Evolutionary conservation across 2,888 invertebrate genomes (phyloP).

Genomic region (Nudaria mundana): DNA sequence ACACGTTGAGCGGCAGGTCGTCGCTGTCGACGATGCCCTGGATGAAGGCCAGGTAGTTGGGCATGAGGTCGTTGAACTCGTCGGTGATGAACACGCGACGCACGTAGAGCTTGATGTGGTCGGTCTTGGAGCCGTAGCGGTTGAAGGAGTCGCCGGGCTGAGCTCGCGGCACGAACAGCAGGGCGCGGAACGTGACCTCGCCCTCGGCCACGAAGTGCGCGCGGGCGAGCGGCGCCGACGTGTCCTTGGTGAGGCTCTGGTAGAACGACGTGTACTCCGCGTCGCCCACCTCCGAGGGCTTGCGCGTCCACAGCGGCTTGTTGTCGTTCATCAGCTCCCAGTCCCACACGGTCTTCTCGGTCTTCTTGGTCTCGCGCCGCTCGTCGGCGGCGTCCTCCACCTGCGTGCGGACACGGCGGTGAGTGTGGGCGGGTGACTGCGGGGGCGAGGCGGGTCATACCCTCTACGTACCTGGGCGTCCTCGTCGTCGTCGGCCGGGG

Average conservation of each 20-base stretch:
- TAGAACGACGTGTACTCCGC: constrained; percentile 98
- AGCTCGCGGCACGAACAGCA: constrained; percentile 94
- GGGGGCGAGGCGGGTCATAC: no score
- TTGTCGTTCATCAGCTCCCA: constrained; percentile 98
- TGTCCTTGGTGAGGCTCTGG: constrained; percentile 95
- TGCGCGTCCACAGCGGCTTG: constrained; percentile 99
- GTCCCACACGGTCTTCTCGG: constrained; percentile 98
- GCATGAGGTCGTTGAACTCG: constrained; percentile 99
- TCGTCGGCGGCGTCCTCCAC: constrained; percentile 88
- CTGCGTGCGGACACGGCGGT: constrained; percentile 34
- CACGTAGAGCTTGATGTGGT: constrained; percentile 98
- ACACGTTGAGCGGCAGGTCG: constrained; percentile 98
- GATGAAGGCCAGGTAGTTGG: constrained; percentile 97
- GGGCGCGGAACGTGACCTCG: constrained; percentile 98
- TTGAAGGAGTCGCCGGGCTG: constrained; percentile 97
- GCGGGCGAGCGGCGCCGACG: constrained; percentile 87
- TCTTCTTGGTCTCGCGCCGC: constrained; percentile 86
- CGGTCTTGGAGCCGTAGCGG: constrained; percentile 95
- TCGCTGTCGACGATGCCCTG: constrained; percentile 99
- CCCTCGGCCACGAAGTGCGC: constrained; percentile 99
- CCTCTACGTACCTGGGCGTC: constrained; percentile 75
- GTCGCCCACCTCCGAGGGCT: constrained; percentile 90
- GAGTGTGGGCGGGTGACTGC: no score
- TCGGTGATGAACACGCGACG: constrained; percentile 99
- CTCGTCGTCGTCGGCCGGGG: constrained; percentile 50